phyloP scores from a whole-genome alignment of 2,888 invertebrate genomes.

The Melieria picta region DNA sequence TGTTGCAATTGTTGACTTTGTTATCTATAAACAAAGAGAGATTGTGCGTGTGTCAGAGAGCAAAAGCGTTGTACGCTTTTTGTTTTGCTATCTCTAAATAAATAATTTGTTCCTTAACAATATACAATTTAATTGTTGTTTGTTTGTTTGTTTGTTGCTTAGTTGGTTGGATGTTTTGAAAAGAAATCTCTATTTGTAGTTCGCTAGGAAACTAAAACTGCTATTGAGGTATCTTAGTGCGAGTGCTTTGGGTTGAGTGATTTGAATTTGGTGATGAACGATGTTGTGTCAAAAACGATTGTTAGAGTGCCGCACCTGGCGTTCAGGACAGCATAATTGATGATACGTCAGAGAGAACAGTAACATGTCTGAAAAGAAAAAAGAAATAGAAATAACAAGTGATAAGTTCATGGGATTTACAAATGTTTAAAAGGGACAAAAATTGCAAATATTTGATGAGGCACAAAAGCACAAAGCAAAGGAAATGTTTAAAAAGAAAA shows the following conservation, averaged over 20 bases:
- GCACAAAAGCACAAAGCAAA: too few relatives aligned
- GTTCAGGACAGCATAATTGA: conserved; percentile 62
- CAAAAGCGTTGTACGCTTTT: neutral
- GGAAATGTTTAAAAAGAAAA: too few relatives aligned
- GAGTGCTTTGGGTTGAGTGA: conserved; percentile 15
- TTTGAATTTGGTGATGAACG: conserved; percentile 28
- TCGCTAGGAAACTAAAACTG: neutral
- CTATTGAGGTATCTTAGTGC: conserved; percentile 13
- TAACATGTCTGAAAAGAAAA: conserved; percentile 63
- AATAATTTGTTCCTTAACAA: conserved; percentile 9
- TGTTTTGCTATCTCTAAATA: neutral
- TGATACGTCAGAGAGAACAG: conserved; percentile 59
- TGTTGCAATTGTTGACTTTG: conserved; percentile 52
- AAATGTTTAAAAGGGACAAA: too few relatives aligned
- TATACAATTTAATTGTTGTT: neutral
- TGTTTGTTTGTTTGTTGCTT: too few relatives aligned
- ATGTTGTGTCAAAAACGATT: conserved; percentile 43
- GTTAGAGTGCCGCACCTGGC: conserved; percentile 56
- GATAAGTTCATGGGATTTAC: neutral
- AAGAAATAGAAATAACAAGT: conserved; percentile 41
- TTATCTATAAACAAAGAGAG: conserved; percentile 50
- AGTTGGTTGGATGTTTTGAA: neutral
- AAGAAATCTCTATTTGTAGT: neutral
- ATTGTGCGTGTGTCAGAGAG: too few relatives aligned
- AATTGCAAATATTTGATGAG: too few relatives aligned